phyloP scores from a whole-genome alignment of 2,888 invertebrate genomes.

The Agrilus cyanescens region DNA sequence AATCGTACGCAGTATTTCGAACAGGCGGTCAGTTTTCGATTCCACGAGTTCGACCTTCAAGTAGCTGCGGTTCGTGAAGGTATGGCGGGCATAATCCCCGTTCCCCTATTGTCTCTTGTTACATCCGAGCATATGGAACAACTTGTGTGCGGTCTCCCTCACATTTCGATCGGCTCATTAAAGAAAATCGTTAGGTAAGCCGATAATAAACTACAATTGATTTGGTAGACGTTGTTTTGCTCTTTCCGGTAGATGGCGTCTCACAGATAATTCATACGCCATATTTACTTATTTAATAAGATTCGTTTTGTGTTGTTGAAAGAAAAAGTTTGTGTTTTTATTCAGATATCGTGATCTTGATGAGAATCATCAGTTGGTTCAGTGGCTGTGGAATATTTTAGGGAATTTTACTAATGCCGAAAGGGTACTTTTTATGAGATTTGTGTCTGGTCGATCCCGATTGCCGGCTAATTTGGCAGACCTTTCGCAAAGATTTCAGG shows the following conservation, averaged over 20 bases:
- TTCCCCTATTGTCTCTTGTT: conserved; percentile 47
- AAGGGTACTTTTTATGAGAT: conserved; percentile 51
- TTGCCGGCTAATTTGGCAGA: conserved; percentile 53
- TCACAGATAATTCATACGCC: too few species aligned
- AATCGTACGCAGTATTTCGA: conserved; percentile 49
- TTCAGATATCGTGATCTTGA: conserved; percentile 50
- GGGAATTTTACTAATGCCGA: conserved; percentile 50
- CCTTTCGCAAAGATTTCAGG: conserved; percentile 52
- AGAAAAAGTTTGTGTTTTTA: conserved; percentile 9
- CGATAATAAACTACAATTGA: neutral
- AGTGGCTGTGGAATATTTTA: conserved; percentile 53
- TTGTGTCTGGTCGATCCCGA: conserved; percentile 52
- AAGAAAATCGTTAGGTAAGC: conserved; percentile 49
- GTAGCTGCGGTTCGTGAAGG: conserved; percentile 49
- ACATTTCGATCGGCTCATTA: conserved; percentile 45
- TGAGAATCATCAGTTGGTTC: conserved; percentile 45
- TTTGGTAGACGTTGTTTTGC: neutral
- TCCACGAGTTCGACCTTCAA: conserved; percentile 51
- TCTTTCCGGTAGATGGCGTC: neutral
- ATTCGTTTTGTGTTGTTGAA: too few species aligned
- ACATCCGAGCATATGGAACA: conserved; percentile 49
- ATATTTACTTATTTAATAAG: too few species aligned
- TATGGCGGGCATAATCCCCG: conserved; percentile 51
- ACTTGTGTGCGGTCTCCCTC: conserved; percentile 50
- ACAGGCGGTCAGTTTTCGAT: conserved; percentile 44